Conservation (phyloP, 2,797 vertebrate species). For the Sebastes reedi region DNA sequence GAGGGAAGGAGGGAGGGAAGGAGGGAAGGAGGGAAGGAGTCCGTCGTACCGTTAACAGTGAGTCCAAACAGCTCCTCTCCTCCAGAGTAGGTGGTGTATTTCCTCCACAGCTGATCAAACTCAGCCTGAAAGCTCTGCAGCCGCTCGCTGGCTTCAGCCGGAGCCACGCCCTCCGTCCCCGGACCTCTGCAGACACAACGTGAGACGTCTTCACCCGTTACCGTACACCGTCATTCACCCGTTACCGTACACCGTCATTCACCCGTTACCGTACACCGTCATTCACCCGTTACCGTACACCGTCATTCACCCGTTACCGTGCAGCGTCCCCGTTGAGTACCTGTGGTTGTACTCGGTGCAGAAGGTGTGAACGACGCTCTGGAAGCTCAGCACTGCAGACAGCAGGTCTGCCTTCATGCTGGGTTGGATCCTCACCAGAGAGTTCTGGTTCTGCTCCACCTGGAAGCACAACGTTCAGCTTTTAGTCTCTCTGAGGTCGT, state of each 20-base stretch:
- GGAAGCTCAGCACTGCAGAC: conserved; percentile 75
- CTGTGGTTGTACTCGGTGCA: conserved; percentile 80
- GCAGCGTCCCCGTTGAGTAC: conserved; percentile 52
- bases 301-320: too few species aligned
- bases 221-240: too few species aligned
- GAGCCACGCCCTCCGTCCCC: conserved; percentile 75
- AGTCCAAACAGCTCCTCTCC: conserved; percentile 89
- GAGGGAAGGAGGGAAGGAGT: too few species aligned
- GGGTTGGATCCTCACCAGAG: conserved; percentile 82
- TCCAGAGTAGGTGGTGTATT: conserved; percentile 79
- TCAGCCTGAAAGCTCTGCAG: conserved; percentile 85
- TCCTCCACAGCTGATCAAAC: conserved; percentile 88
- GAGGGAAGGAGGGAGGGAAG: too few species aligned
- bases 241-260: too few species aligned
- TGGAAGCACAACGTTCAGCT: conserved; percentile 43
- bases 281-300: too few species aligned
- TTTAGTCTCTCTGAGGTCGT: not conserved
- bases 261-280: too few species aligned
- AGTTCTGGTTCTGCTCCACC: conserved; percentile 83
- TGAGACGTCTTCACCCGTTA: too few species aligned
- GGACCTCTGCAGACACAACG: conserved; percentile 76
- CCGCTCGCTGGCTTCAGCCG: conserved; percentile 83
- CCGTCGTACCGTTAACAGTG: conserved; percentile 65
- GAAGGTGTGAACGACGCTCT: conserved; percentile 73
- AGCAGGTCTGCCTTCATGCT: conserved; percentile 86